Evolutionary conservation across 2,797 vertebrate species (phyloP).

Genomic region (Enoplosus armatus): DNA sequence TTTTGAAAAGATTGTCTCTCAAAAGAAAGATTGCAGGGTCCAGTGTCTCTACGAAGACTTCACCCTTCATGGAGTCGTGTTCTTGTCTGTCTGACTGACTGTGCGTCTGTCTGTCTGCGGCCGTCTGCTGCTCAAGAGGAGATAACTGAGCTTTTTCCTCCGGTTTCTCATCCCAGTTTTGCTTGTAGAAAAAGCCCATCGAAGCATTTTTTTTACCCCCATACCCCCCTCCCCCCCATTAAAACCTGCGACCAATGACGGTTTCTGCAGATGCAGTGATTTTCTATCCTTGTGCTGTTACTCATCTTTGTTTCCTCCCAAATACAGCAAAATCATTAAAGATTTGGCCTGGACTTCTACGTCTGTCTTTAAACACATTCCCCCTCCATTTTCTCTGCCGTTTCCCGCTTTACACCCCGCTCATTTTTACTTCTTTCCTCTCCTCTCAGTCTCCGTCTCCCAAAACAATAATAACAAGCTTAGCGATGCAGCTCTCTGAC

Average conservation of each 20-base stretch:
- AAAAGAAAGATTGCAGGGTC: neutral
- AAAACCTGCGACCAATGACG: slow-evolving; percentile 61
- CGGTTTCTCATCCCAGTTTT: slow-evolving; percentile 56
- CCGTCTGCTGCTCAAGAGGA: slow-evolving; percentile 31
- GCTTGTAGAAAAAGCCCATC: slow-evolving; percentile 35
- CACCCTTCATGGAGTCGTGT: slow-evolving; percentile 9
- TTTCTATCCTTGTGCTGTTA: slow-evolving; percentile 60
- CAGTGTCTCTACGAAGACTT: slow-evolving; percentile 6
- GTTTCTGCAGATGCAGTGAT: slow-evolving; percentile 71
- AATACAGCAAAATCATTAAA: slow-evolving; percentile 58
- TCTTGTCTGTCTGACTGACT: slow-evolving; percentile 10
- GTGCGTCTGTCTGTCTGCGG: slow-evolving; percentile 15
- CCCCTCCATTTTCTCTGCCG: slow-evolving; percentile 12
- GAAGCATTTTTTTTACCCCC: slow-evolving; percentile 69
- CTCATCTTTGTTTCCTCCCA: slow-evolving; percentile 55
- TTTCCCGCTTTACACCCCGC: slow-evolving; percentile 13
- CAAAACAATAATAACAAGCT: slow-evolving; percentile 84
- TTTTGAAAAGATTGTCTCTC: neutral
- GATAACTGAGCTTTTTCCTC: slow-evolving; percentile 57
- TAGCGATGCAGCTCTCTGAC: slow-evolving; percentile 81
- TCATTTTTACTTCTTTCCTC: slow-evolving; percentile 39
- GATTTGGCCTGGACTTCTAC: slow-evolving; percentile 25
- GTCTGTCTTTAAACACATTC: slow-evolving; percentile 21
- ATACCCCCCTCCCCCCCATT: slow-evolving; percentile 52
- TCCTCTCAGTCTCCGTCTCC: slow-evolving; percentile 58